These are phyloP conservation scores for Pherbina coryleti DNA, from an alignment of 2,888 invertebrate genomes.

Conservation along the genomic window DNA sequence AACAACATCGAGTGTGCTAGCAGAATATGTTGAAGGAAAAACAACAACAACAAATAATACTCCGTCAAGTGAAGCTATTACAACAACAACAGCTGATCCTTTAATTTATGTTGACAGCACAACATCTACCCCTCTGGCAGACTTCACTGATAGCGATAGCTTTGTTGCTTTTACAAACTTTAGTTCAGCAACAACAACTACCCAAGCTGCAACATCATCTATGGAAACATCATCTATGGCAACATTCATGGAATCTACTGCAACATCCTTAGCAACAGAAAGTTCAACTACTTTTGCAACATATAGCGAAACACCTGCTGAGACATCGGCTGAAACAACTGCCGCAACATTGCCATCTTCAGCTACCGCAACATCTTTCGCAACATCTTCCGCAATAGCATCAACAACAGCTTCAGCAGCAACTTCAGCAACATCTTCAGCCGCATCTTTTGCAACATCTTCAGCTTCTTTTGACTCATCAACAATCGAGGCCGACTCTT, in stretches of 20 bases:
- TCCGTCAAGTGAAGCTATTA: constrained; percentile 1
- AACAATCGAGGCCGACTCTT: neutral
- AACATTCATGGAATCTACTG: neutral
- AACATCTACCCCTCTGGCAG: neutral
- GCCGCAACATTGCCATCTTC: constrained; percentile 8
- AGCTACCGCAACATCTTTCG: constrained; percentile 20
- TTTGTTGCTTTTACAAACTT: neutral
- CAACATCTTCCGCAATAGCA: neutral
- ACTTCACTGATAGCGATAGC: neutral
- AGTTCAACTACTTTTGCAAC: neutral
- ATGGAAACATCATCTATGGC: no score
- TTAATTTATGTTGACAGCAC: neutral
- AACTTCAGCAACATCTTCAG: neutral
- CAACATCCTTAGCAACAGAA: constrained; percentile 24
- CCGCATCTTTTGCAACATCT: neutral
- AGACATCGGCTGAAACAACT: neutral
- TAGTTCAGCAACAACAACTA: neutral
- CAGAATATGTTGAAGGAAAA: neutral
- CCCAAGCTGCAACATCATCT: neutral
- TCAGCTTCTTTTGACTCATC: neutral
- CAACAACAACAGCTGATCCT: constrained; percentile 10
- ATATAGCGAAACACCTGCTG: neutral
- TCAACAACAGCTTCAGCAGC: constrained; percentile 10
- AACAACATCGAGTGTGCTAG: neutral
- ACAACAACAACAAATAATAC: neutral